Conservation (phyloP, 2,113 vertebrate genomes). For the Rhea americana region DNA sequence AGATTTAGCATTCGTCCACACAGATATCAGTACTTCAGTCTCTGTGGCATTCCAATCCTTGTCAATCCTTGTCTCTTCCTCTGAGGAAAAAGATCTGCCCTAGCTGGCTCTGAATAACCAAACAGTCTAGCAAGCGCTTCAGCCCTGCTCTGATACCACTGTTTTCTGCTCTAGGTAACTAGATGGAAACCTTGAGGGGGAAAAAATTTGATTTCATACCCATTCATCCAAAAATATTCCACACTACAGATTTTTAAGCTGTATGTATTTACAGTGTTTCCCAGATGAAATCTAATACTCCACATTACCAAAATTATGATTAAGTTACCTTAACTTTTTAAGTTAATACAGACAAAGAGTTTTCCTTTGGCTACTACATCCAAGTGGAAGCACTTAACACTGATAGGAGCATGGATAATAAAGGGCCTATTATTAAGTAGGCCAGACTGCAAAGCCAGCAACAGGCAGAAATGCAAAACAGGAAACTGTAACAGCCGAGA, state of each 20-base stretch:
- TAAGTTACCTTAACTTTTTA: not conserved
- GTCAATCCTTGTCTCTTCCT: not conserved
- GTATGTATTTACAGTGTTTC: not conserved
- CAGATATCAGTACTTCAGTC: not conserved
- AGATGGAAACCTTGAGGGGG: not conserved
- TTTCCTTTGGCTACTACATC: conserved; percentile 24
- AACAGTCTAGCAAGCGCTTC: not conserved
- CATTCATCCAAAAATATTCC: not conserved
- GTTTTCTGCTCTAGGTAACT: not conserved
- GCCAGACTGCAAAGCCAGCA: conserved; percentile 19
- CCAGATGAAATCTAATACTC: not conserved
- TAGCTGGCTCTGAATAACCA: not conserved
- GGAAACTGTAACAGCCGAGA: not conserved
- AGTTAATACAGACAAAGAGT: conserved; percentile 30
- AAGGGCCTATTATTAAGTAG: conserved; percentile 43
- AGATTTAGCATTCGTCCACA: not conserved
- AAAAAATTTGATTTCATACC: not conserved
- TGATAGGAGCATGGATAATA: conserved; percentile 21
- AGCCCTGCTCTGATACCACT: not conserved
- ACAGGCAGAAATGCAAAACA: not conserved
- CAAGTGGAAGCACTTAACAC: conserved; percentile 39
- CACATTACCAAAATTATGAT: not conserved
- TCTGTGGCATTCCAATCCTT: not conserved
- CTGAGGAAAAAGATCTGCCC: not conserved
- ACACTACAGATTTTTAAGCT: not conserved